These are phyloP conservation scores for Zapus hudsonius DNA, from an alignment of 2,113 vertebrate species.

Conservation along the genomic window DNA sequence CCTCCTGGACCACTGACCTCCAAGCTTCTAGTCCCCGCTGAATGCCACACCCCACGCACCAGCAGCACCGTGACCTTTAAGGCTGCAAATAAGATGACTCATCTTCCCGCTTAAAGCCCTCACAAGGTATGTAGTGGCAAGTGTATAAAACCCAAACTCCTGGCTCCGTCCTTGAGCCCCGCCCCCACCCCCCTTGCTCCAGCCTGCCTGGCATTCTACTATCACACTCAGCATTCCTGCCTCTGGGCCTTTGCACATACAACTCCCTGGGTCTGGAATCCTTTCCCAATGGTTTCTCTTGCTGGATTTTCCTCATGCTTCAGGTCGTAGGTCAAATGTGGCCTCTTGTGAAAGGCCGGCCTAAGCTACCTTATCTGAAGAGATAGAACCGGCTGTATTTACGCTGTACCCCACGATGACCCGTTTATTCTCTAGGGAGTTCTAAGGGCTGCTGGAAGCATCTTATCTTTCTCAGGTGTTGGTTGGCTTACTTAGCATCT, in stretches of 20 bases:
- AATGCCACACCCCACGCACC: fast-evolving
- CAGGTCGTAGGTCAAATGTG: not conserved
- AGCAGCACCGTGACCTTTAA: not conserved
- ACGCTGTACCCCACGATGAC: no score
- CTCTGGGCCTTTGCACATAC: not conserved
- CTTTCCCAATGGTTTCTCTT: not conserved
- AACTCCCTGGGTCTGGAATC: not conserved
- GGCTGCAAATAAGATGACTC: not conserved
- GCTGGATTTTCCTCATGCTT: not conserved
- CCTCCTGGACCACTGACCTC: not conserved
- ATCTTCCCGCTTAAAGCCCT: not conserved
- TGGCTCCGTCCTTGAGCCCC: no score
- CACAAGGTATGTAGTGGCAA: not conserved
- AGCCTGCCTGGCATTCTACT: not conserved
- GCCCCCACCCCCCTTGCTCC: not conserved
- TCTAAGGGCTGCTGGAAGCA: not conserved
- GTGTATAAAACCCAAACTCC: not conserved
- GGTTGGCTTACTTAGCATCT: not conserved
- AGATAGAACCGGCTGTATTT: not conserved
- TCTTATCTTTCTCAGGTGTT: not conserved
- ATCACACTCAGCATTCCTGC: not conserved
- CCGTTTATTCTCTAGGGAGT: not conserved
- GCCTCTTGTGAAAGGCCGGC: not conserved
- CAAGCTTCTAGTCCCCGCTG: fast-evolving
- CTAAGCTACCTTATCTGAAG: not conserved